Percentiles rank a stretch among this genome's conserved stretches.
These are phyloP conservation scores for Ascaphus truei DNA, from an alignment of 2,113 vertebrate genomes.

Conservation along the genomic window DNA sequence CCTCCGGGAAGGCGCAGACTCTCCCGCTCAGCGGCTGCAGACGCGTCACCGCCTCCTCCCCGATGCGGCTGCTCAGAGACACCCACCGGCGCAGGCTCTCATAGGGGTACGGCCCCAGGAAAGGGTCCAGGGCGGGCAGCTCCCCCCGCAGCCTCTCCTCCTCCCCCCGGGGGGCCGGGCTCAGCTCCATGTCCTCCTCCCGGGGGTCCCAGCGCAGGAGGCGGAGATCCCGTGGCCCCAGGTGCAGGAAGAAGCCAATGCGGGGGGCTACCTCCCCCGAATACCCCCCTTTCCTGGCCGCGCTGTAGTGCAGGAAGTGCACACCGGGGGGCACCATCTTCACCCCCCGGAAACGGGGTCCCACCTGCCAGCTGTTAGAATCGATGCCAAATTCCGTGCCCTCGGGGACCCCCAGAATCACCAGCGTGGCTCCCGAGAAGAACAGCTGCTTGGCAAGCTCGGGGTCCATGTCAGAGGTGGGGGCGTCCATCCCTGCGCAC, in stretches of 20 bases:
- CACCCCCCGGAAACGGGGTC: constrained; percentile 84
- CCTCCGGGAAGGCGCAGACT: constrained; percentile 83
- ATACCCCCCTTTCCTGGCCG: constrained; percentile 53
- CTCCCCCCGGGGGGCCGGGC: constrained; percentile 64
- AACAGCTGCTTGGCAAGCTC: constrained; percentile 81
- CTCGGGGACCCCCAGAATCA: constrained; percentile 79
- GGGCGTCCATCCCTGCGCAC: neutral
- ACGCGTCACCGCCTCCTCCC: constrained; percentile 56
- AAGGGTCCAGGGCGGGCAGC: constrained; percentile 78
- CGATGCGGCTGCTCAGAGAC: constrained; percentile 79
- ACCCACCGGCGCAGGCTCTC: constrained; percentile 85
- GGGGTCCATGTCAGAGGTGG: constrained; percentile 66
- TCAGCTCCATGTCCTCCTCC: constrained; percentile 72
- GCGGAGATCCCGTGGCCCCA: constrained; percentile 71
- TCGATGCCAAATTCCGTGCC: constrained; percentile 91
- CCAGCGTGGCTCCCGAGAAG: constrained; percentile 84
- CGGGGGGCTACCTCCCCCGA: constrained; percentile 75
- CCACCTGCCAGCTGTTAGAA: constrained; percentile 85
- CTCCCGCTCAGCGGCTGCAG: constrained; percentile 80
- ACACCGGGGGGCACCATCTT: constrained; percentile 96
- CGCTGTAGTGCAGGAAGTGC: constrained; percentile 87
- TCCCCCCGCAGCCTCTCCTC: constrained; percentile 64
- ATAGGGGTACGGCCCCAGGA: constrained; percentile 87
- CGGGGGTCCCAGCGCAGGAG: constrained; percentile 75
- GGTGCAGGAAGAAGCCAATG: constrained; percentile 75